Percentiles rank a stretch among this genome's conserved stretches.
phyloP scores from a whole-genome alignment of 35 echinoderm and acorn worm species.

The Lytechinus variegatus region DNA sequence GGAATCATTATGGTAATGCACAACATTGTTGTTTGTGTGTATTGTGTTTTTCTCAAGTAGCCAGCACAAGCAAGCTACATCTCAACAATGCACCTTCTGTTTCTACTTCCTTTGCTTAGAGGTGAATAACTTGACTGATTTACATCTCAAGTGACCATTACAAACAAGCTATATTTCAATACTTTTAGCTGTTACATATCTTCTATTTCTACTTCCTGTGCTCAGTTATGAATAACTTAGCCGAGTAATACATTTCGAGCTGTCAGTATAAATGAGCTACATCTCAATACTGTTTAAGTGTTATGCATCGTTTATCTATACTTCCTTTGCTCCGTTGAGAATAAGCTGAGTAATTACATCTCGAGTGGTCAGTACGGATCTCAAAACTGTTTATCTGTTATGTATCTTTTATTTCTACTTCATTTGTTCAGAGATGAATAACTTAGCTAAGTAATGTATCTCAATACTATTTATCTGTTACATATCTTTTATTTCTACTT shows the following conservation, averaged over 20 bases:
- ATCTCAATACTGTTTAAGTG: too few species aligned
- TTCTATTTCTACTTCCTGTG: not conserved
- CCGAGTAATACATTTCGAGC: constrained; percentile 41
- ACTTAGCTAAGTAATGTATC: constrained; percentile 81
- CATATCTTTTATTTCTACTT: not conserved
- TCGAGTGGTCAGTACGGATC: constrained; percentile 25
- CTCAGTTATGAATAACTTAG: constrained; percentile 90
- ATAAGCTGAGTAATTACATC: constrained; percentile 67
- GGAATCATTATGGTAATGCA: too few species aligned
- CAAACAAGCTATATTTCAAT: too few species aligned
- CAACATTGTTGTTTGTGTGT: too few species aligned
- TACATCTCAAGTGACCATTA: constrained; percentile 59
- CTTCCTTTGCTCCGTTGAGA: constrained; percentile 12
- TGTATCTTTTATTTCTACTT: not conserved
- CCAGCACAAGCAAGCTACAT: too few species aligned
- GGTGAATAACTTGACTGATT: constrained; percentile 91
- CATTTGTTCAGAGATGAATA: constrained; percentile 84
- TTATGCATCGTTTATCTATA: not conserved
- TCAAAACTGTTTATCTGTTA: not conserved
- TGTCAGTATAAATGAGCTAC: too few species aligned
- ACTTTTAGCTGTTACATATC: not conserved
- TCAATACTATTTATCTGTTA: not conserved
- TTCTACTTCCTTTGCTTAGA: constrained; percentile 54
- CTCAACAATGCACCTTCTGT: not conserved
- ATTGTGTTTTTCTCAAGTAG: too few species aligned